These are phyloP conservation scores for Vannuccia rotundouncinata DNA, from an alignment of 2,888 invertebrate genomes.

Conservation along the genomic window DNA sequence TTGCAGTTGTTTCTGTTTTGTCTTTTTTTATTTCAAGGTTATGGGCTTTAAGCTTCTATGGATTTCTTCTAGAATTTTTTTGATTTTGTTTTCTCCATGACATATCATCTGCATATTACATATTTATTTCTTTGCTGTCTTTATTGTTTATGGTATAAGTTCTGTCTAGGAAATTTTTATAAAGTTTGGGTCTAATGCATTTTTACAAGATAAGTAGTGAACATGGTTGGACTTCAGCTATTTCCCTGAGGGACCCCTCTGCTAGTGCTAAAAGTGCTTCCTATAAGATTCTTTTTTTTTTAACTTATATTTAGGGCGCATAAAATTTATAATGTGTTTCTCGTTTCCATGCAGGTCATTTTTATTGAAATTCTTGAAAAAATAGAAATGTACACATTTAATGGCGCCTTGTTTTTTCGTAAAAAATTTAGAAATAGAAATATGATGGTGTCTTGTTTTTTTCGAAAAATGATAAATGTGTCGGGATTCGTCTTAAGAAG, in stretches of 20 bases:
- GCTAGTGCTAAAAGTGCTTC: not conserved
- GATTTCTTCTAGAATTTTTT: slow-evolving; percentile 8
- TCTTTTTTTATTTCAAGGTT: not conserved
- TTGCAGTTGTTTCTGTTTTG: not conserved
- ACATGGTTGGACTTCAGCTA: slow-evolving; percentile 5
- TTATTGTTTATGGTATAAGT: not conserved
- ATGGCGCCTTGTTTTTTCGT: too few relatives aligned
- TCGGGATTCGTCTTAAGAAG: too few relatives aligned
- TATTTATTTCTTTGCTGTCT: slow-evolving; percentile 5
- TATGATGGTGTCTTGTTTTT: too few relatives aligned
- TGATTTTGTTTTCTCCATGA: not conserved
- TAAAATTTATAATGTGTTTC: too few relatives aligned
- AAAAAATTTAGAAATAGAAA: too few relatives aligned
- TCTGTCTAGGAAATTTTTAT: slow-evolving; percentile 1
- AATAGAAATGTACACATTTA: too few relatives aligned
- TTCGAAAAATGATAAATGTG: too few relatives aligned
- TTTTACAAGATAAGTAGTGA: slow-evolving; percentile 7
- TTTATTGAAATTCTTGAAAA: too few relatives aligned
- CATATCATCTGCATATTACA: slow-evolving; percentile 3
- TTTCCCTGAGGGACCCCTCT: slow-evolving; percentile 4
- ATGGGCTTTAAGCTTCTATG: not conserved
- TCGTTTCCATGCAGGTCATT: too few relatives aligned
- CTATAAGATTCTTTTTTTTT: slow-evolving; percentile 7
- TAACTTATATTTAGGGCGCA: too few relatives aligned
- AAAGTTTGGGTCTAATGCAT: slow-evolving; percentile 1